Evolutionary conservation across 2,113 vertebrate genomes (phyloP).

Genomic region (Engystomops pustulosus): DNA sequence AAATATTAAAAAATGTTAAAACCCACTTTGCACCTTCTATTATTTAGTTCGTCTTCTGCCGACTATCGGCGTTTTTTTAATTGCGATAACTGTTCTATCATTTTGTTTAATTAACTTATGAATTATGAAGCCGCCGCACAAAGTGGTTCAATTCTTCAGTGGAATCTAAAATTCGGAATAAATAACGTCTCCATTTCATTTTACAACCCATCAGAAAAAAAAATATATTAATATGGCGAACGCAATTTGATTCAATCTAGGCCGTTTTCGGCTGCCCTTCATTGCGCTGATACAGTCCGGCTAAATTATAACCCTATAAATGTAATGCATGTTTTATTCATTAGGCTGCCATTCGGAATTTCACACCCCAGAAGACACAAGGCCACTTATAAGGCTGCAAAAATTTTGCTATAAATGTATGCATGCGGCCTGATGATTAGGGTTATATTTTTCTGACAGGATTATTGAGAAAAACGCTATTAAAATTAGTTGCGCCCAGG

Average conservation of each 20-base stretch:
- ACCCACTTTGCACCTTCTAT: constrained; percentile 2
- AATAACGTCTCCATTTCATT: constrained; percentile 39
- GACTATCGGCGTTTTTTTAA: constrained; percentile 47
- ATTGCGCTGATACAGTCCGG: constrained; percentile 53
- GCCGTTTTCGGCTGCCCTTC: constrained; percentile 49
- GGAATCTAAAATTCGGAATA: constrained; percentile 41
- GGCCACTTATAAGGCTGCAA: constrained; percentile 48
- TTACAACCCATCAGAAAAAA: constrained; percentile 44
- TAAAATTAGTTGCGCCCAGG: constrained; percentile 48
- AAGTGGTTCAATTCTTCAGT: constrained; percentile 10
- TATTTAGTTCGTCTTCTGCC: constrained; percentile 25
- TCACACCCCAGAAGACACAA: constrained; percentile 59
- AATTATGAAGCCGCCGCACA: constrained; percentile 37
- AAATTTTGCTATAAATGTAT: constrained; percentile 48
- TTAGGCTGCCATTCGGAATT: constrained; percentile 56
- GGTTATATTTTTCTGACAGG: constrained; percentile 55
- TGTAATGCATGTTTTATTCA: constrained; percentile 57
- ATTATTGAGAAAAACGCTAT: constrained; percentile 49
- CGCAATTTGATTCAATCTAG: constrained; percentile 51
- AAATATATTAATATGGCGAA: constrained; percentile 46
- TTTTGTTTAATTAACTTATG: constrained; percentile 49
- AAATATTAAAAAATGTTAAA: background rate
- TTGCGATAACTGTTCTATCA: constrained; percentile 45
- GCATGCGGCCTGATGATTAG: constrained; percentile 51
- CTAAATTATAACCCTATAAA: constrained; percentile 60